phyloP scores from a whole-genome alignment of 2,888 invertebrate genomes.

The Eupithecia exiguata region DNA sequence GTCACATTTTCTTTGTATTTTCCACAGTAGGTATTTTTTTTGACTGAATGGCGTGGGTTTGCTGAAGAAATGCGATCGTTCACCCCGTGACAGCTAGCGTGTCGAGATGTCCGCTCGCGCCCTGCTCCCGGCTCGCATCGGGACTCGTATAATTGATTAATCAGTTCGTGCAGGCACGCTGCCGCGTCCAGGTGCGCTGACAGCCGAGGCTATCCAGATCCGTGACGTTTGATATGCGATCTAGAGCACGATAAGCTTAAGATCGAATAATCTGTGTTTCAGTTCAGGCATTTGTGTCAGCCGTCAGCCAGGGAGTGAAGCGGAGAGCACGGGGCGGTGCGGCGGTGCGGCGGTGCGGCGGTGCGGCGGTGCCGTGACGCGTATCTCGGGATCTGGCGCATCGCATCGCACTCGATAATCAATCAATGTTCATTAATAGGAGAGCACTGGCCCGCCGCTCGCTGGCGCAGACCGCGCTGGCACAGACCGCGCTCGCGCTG shows the following conservation, averaged over 20 bases:
- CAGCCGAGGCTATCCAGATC: neutral
- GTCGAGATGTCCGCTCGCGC: neutral
- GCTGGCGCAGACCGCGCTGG: slow-evolving; percentile 20
- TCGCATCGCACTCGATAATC: slow-evolving; percentile 69
- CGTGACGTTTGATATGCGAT: slow-evolving; percentile 1
- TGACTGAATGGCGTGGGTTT: neutral
- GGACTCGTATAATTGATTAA: neutral
- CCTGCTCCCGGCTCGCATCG: neutral
- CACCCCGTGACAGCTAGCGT: neutral
- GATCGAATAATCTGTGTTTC: slow-evolving; percentile 22
- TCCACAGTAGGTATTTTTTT: neutral
- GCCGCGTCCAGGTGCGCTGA: neutral
- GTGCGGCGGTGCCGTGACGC: slow-evolving; percentile 11
- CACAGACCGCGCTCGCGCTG: slow-evolving; percentile 23
- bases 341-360: neutral
- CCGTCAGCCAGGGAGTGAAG: neutral
- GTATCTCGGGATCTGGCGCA: slow-evolving; percentile 46
- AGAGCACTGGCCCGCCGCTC: slow-evolving; percentile 33
- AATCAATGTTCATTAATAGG: slow-evolving; percentile 63
- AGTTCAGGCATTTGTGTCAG: slow-evolving; percentile 28
- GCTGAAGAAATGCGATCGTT: neutral
- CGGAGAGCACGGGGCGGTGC: neutral
- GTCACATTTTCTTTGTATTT: neutral
- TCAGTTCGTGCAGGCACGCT: neutral
- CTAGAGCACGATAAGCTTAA: slow-evolving; percentile 11